A percentile compares a stretch with the other conserved stretches of the same genome.
phyloP scores from a whole-genome alignment of 1,140 invertebrate genomes.

The Cryptotermes secundus region DNA sequence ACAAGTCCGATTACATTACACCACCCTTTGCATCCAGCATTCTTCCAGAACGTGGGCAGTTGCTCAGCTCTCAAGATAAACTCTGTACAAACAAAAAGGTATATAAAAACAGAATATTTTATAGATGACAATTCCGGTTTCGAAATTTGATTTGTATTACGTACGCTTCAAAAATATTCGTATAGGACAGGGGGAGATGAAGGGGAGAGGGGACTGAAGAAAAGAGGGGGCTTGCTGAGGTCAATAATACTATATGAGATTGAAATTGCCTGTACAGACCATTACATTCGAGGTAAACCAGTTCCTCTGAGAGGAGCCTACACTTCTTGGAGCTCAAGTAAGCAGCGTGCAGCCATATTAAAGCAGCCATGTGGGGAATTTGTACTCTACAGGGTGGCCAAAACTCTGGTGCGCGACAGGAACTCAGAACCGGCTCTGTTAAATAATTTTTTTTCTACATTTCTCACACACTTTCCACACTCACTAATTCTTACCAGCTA shows the following conservation, averaged over 20 bases:
- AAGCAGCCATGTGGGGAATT: neutral
- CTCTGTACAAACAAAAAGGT: neutral
- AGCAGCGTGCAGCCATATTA: neutral
- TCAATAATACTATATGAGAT: constrained; percentile 11
- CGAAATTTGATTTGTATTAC: constrained; percentile 20
- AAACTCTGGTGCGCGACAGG: neutral
- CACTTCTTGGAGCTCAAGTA: neutral
- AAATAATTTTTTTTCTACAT: too few species aligned
- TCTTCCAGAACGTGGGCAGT: neutral
- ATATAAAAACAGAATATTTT: neutral
- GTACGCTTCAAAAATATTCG: neutral
- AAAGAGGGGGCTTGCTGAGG: neutral
- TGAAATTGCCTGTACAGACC: neutral
- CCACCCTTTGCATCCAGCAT: neutral
- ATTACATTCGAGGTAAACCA: constrained; percentile 16
- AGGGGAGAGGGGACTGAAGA: neutral
- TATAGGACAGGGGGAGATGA: neutral
- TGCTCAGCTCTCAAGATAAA: neutral
- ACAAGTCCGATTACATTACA: neutral
- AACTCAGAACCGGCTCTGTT: neutral
- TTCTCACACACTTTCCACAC: neutral
- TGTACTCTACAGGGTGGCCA: neutral
- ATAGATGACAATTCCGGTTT: neutral
- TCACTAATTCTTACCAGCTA: too few species aligned
- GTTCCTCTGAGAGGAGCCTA: neutral